Base-by-base conservation (phyloP, 1,140 invertebrate genomes). In the Eubasilissa regina region DNA sequence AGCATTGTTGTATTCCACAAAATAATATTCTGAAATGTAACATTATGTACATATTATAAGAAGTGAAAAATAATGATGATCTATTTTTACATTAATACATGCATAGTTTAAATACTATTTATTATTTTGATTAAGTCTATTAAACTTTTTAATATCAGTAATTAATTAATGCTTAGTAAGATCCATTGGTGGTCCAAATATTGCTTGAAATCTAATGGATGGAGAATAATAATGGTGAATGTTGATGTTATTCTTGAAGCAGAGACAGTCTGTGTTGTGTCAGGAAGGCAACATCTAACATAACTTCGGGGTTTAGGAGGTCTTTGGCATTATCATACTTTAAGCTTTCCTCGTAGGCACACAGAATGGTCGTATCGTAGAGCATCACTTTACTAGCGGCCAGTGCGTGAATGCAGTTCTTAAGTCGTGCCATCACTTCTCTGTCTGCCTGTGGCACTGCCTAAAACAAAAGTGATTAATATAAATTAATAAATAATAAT, bases 281-380 rank as follows among this genome's bases (percentile, higher is more conserved):
- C 70, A 93, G 87, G 53, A 94, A 86, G 0, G 93, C 93, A 35
- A 98, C 88, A 88, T 97, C 94, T 15, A 94, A 87, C 88, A 95
- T 95, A 0, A 93, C 91, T 86, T 97, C 95, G 7, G 96, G 93
- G 82, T 94, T 92, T 0, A 97, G 86, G 3, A 98, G 86, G 75
- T 97, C 94, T 76, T 93, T 92, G 60, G 95, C 92, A 56, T 91
- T 85, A 44, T 92, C 88, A 86, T 97, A 98, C 86, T 96, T 95
- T 0, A 92, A 85, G 15, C 97, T 98, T 83, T 95, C 95, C 84
- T 99, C 97, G 87, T 94, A 99, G 1, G 97, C 96, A 85, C 95
- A 96, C 64, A 94, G 91, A 19, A 99, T 95, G 84, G 95, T 97
- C 1, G 97, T 98, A 84, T 99, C 97, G 85, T 94, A 98, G 4